Percentiles rank a stretch among this genome's conserved stretches.
These are phyloP conservation scores for Amphiprion clarkii DNA, from an alignment of 2,797 vertebrate genomes.

Conservation along the genomic window DNA sequence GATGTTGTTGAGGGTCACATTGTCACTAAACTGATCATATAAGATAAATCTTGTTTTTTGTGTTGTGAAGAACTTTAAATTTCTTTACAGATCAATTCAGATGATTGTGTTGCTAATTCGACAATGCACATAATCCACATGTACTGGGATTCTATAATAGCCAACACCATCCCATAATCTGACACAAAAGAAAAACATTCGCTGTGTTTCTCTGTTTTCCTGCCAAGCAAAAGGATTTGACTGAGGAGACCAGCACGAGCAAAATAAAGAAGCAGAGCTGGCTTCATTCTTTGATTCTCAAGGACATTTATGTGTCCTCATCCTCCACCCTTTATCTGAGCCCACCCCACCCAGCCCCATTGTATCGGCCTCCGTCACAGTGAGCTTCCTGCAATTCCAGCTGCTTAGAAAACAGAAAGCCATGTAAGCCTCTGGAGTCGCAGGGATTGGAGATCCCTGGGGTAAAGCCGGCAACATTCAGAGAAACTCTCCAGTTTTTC, in stretches of 20 bases:
- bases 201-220: slow-evolving; percentile 39
- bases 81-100: background rate
- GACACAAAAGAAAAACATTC: slow-evolving; percentile 57
- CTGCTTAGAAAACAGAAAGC: slow-evolving; percentile 68
- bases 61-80: background rate
- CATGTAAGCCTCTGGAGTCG: slow-evolving; percentile 63
- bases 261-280: slow-evolving; percentile 49
- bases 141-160: background rate
- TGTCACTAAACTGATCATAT: background rate
- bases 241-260: slow-evolving; percentile 26
- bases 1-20: background rate
- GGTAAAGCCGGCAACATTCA: slow-evolving; percentile 56
- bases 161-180: slow-evolving; percentile 43
- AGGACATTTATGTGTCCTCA: slow-evolving; percentile 69
- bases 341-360: slow-evolving; percentile 44
- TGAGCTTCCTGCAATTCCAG: slow-evolving; percentile 58
- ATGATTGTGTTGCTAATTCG: slow-evolving; percentile 5
- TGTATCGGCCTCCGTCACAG: slow-evolving; percentile 47
- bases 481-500: slow-evolving; percentile 41
- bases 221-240: slow-evolving; percentile 70
- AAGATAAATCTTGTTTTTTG: background rate
- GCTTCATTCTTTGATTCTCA: slow-evolving; percentile 67
- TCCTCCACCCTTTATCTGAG: slow-evolving; percentile 50
- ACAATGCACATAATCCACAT: slow-evolving; percentile 19
- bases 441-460: slow-evolving; percentile 55